These are phyloP conservation scores for Caenorhabditis panamensis DNA, from an alignment of 2,888 invertebrate genomes.

Conservation along the genomic window DNA sequence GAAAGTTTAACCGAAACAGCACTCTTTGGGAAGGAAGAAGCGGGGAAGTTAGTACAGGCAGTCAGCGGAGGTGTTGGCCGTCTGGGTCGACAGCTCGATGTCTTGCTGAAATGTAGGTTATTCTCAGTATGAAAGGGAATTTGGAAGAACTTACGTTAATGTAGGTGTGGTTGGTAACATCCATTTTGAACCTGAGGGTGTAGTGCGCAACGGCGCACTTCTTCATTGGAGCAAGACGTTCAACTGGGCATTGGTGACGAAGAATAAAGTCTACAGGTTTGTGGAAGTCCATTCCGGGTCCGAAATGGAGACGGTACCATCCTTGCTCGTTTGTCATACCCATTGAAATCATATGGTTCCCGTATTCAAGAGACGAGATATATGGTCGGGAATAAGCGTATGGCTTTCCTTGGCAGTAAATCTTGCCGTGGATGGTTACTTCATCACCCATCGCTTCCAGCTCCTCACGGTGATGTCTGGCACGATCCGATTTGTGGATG, in stretches of 20 bases:
- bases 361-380: slow-evolving; percentile 21
- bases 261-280: slow-evolving; percentile 1
- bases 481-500: too few species aligned
- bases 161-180: not conserved
- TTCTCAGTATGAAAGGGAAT: not conserved
- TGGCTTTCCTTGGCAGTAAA: slow-evolving; percentile 21
- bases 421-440: slow-evolving; percentile 13
- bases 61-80: slow-evolving; percentile 16
- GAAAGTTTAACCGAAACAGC: slow-evolving; percentile 25
- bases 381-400: slow-evolving; percentile 7
- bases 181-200: slow-evolving; percentile 22
- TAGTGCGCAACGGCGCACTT: slow-evolving; percentile 35
- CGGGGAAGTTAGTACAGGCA: slow-evolving; percentile 33
- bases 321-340: slow-evolving; percentile 1
- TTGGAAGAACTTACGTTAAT: slow-evolving; percentile 13
- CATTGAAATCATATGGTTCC: too few species aligned
- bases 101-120: slow-evolving; percentile 14
- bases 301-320: slow-evolving; percentile 26
- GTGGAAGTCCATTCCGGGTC: slow-evolving; percentile 3
- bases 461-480: too few species aligned
- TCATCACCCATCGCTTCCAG: not conserved
- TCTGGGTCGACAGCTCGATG: slow-evolving; percentile 30
- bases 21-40: slow-evolving; percentile 17
- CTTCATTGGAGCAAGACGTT: slow-evolving; percentile 5
- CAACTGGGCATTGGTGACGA: slow-evolving; percentile 33